Evolutionary conservation across 2,113 vertebrate species (phyloP).

Genomic region (Turnix velox): DNA sequence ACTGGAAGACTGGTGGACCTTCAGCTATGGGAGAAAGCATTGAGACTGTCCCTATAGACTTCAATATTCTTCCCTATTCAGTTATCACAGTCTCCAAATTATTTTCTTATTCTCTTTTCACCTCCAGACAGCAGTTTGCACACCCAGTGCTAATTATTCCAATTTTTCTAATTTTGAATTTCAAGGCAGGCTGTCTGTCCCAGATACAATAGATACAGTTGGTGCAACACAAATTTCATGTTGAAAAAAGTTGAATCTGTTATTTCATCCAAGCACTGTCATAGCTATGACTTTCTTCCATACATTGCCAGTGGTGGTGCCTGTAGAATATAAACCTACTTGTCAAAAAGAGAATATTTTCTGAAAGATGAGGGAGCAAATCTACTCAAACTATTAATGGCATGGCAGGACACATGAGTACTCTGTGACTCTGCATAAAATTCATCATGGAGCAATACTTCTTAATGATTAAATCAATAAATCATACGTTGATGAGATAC

Average conservation of each 20-base stretch:
- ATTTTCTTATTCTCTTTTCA: background rate
- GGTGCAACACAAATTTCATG: background rate
- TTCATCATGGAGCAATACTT: background rate
- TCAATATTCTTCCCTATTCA: background rate
- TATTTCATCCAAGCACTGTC: background rate
- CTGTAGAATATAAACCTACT: background rate
- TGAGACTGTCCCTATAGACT: background rate
- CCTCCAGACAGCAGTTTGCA: background rate
- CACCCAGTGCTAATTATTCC: background rate
- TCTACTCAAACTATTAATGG: background rate
- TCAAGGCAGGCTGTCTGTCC: background rate
- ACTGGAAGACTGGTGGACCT: background rate
- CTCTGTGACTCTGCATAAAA: background rate
- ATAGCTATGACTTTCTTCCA: background rate
- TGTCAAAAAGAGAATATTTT: background rate
- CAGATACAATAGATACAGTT: background rate
- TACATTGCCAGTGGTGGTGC: background rate
- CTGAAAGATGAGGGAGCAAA: background rate
- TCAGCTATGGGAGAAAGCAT: background rate
- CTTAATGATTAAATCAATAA: background rate
- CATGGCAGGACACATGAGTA: background rate
- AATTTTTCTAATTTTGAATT: background rate
- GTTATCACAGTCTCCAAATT: background rate
- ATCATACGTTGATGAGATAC: background rate
- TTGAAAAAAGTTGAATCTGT: background rate